A percentile compares a stretch with the other conserved stretches of the same genome.
Evolutionary conservation across 2,113 vertebrate species (phyloP).

Genomic region (Pseudopodoces humilis): DNA sequence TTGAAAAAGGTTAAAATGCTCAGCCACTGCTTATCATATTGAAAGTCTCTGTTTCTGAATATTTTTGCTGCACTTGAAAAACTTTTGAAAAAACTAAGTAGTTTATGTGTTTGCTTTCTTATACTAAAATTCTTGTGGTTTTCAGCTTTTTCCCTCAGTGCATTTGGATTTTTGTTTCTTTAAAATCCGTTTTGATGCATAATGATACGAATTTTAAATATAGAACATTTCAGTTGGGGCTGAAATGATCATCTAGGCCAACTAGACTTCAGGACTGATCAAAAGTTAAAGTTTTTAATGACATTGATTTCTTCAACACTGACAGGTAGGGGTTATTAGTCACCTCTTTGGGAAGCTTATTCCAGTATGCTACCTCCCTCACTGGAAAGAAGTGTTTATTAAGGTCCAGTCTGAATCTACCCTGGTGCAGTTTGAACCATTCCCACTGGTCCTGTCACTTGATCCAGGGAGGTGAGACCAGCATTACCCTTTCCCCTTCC

Average conservation of each 20-base stretch:
- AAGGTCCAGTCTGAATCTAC: not conserved
- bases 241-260: not conserved
- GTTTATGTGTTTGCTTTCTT: not conserved
- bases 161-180: not conserved
- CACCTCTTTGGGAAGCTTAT: not conserved
- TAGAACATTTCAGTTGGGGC: not conserved
- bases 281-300: not conserved
- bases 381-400: not conserved
- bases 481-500: not conserved
- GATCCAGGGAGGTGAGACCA: not conserved
- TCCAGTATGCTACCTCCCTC: not conserved
- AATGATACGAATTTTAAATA: not conserved
- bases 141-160: not conserved
- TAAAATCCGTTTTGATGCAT: not conserved
- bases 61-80: not conserved
- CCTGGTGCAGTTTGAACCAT: not conserved
- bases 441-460: accelerated
- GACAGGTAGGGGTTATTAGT: accelerated
- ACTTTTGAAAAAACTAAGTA: not conserved
- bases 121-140: not conserved
- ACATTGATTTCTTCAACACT: not conserved
- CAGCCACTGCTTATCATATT: not conserved
- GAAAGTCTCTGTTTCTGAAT: not conserved
- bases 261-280: not conserved
- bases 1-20: not conserved